phyloP scores from a whole-genome alignment of 1,140 invertebrate genomes.

The Grapholita molesta region DNA sequence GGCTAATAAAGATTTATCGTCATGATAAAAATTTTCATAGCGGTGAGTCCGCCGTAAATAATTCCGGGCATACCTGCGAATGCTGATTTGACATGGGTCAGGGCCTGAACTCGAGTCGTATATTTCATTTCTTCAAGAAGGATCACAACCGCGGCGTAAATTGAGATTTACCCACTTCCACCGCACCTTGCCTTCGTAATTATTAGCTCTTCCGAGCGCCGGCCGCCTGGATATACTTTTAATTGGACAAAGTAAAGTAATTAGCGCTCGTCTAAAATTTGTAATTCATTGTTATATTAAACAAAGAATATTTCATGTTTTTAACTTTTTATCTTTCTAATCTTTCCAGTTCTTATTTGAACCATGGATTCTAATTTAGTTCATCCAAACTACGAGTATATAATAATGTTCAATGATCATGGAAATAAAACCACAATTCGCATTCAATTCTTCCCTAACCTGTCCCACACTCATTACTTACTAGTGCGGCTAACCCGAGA shows the following conservation, averaged over 20 bases:
- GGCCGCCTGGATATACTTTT: not conserved
- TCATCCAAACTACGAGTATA: no score
- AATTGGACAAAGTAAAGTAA: slow-evolving; percentile 15
- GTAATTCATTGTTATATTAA: not conserved
- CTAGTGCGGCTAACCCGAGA: slow-evolving; percentile 40
- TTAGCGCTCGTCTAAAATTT: not conserved
- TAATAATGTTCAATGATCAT: no score
- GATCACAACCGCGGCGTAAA: slow-evolving; percentile 53
- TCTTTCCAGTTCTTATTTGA: no score
- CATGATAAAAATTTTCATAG: slow-evolving; percentile 67
- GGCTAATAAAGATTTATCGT: slow-evolving; percentile 66
- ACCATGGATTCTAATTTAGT: no score
- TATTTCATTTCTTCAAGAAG: slow-evolving; percentile 61
- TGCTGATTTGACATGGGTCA: slow-evolving; percentile 73
- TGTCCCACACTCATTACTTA: slow-evolving; percentile 41
- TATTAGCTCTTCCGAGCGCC: slow-evolving; percentile 21
- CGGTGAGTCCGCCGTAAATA: slow-evolving; percentile 66
- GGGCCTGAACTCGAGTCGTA: slow-evolving; percentile 40
- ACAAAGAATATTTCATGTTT: not conserved
- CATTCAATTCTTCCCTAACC: slow-evolving; percentile 20
- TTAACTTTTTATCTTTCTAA: not conserved
- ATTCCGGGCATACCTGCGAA: slow-evolving; percentile 69
- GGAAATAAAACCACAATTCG: slow-evolving; percentile 30
- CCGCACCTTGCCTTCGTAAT: slow-evolving; percentile 24
- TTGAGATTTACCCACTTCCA: slow-evolving; percentile 51